Conservation (phyloP, 2,113 vertebrate genomes). For the Penelope pileata region DNA sequence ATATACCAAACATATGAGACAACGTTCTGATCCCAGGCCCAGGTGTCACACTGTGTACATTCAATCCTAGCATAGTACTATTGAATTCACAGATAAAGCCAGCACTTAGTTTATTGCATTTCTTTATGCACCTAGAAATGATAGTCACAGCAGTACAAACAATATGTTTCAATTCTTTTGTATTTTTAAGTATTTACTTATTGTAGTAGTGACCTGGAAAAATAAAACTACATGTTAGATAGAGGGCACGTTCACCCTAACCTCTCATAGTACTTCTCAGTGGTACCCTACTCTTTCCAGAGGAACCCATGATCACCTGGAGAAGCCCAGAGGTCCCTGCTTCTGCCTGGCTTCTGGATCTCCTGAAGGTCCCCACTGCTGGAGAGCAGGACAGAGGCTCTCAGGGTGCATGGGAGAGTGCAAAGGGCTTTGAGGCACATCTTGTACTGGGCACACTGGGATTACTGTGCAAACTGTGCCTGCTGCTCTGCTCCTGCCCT, state of each 20-base stretch:
- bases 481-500: background rate
- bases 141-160: background rate
- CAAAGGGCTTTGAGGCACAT: background rate
- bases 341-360: background rate
- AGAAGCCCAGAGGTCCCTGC: background rate
- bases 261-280: background rate
- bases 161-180: background rate
- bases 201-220: background rate
- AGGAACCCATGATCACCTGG: background rate
- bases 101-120: background rate
- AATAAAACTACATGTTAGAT: background rate
- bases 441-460: rapidly evolving
- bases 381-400: background rate
- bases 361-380: background rate
- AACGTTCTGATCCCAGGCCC: too few species aligned
- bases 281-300: background rate
- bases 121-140: background rate
- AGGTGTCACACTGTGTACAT: background rate
- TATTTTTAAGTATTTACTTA: background rate
- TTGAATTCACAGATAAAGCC: background rate
- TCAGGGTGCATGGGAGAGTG: background rate
- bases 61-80: background rate
- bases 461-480: background rate
- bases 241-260: background rate
- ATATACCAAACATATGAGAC: background rate